phyloP scores from a whole-genome alignment of 23 tunicate genomes.

The Halocynthia aurantium region DNA sequence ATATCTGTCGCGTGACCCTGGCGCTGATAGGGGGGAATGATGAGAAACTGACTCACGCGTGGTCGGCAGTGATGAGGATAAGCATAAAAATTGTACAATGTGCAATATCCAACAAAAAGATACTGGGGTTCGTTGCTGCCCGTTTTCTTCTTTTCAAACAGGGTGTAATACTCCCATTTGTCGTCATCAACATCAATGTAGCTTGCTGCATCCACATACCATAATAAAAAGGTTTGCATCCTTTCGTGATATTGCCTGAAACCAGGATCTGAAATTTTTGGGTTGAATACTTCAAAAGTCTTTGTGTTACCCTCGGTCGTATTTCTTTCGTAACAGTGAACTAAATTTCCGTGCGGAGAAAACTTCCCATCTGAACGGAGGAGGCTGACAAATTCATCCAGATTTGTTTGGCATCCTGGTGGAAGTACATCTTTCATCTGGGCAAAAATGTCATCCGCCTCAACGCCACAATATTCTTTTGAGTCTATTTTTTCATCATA shows the following conservation, averaged over 20 bases:
- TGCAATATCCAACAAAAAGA: slow-evolving; percentile 86
- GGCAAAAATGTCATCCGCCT: slow-evolving; percentile 49
- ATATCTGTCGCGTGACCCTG: slow-evolving; percentile 87
- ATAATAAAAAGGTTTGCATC: slow-evolving; percentile 84
- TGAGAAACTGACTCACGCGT: slow-evolving; percentile 77
- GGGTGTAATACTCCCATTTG: slow-evolving; percentile 95
- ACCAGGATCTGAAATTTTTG: slow-evolving; percentile 31
- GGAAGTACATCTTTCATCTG: slow-evolving; percentile 63
- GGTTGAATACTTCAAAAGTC: slow-evolving; percentile 29
- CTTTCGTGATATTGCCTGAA: slow-evolving; percentile 72
- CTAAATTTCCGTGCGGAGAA: slow-evolving; percentile 58
- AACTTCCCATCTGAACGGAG: slow-evolving; percentile 40
- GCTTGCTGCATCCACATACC: slow-evolving; percentile 96
- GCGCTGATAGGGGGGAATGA: slow-evolving; percentile 86
- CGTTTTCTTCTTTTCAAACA: slow-evolving; percentile 44
- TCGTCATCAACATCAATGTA: slow-evolving; percentile 96
- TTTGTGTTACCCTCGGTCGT: slow-evolving; percentile 4
- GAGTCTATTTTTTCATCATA: slow-evolving; percentile 49
- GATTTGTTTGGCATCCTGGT: slow-evolving; percentile 22
- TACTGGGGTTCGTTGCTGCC: slow-evolving; percentile 26
- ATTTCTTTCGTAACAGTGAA: slow-evolving; percentile 39
- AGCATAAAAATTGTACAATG: slow-evolving; percentile 84
- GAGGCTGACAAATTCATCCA: slow-evolving; percentile 58
- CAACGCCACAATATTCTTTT: slow-evolving; percentile 47
- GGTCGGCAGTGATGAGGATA: slow-evolving; percentile 90